Evolutionary conservation across 2,888 invertebrate genomes (phyloP).

Genomic region (Alentia gelatinosa): DNA sequence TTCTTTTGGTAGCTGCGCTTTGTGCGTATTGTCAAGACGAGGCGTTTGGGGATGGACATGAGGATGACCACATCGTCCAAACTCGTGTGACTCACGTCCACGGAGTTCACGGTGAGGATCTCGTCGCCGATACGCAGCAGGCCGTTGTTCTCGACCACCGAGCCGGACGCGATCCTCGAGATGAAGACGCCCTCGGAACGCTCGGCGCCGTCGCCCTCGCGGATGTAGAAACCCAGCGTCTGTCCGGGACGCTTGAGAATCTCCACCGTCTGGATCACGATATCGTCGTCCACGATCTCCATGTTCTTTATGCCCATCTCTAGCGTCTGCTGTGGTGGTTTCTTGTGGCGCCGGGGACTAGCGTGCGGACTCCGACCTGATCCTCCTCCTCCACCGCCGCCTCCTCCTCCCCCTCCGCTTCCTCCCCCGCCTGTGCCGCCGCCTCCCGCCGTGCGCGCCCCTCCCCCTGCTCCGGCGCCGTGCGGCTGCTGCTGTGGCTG

Average conservation of each 20-base stretch:
- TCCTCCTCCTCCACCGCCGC: background rate
- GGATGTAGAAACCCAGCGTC: constrained; percentile 97
- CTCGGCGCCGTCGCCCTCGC: constrained; percentile 99
- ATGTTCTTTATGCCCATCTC: constrained; percentile 62
- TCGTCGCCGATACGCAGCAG: constrained; percentile 98
- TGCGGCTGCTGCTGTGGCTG: background rate
- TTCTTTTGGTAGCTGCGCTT: constrained; percentile 62
- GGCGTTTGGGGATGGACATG: constrained; percentile 98
- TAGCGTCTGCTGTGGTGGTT: background rate
- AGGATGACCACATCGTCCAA: constrained; percentile 99
- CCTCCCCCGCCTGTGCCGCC: constrained; percentile 30
- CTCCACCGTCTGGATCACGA: constrained; percentile 86
- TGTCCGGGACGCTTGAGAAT: constrained; percentile 99
- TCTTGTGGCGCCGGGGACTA: constrained; percentile 52
- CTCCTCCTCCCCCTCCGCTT: background rate
- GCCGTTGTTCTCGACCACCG: constrained; percentile 97
- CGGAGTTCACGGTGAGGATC: constrained; percentile 97
- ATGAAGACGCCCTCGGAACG: constrained; percentile 98
- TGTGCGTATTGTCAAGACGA: constrained; percentile 91
- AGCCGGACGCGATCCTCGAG: constrained; percentile 96
- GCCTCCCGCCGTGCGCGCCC: constrained; percentile 16
- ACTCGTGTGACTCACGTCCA: constrained; percentile 98
- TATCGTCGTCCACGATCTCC: constrained; percentile 59
- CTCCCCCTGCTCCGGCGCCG: constrained; percentile 3
- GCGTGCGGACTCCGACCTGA: constrained; percentile 30